A percentile compares a stretch with the other conserved stretches of the same genome.
These are phyloP conservation scores for Phyllostomus discolor DNA, from an alignment of 2,113 vertebrate genomes.

Conservation along the genomic window DNA sequence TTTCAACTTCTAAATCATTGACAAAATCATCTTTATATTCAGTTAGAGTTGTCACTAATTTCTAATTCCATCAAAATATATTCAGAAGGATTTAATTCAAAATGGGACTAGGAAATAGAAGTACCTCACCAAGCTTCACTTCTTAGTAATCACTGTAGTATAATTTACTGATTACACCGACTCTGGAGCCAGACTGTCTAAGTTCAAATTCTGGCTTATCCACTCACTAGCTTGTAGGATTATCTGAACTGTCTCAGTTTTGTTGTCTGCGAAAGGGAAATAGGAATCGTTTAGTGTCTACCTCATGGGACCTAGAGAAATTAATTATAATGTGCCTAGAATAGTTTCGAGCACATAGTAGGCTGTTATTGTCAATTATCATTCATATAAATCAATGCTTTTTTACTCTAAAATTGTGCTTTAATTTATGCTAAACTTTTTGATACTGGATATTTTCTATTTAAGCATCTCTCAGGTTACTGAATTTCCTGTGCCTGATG, in stretches of 20 bases:
- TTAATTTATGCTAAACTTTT: neutral
- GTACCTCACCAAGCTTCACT: neutral
- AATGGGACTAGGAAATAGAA: neutral
- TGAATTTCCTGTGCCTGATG: neutral
- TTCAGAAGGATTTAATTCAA: constrained; percentile 6
- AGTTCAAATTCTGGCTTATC: neutral
- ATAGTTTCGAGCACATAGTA: neutral
- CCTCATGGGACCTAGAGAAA: neutral
- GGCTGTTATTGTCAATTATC: neutral
- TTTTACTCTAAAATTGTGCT: neutral
- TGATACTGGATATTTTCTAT: neutral
- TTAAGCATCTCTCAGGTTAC: neutral
- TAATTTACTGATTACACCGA: neutral
- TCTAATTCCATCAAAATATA: neutral
- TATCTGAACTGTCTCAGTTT: neutral
- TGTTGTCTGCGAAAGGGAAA: neutral
- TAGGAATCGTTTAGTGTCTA: neutral
- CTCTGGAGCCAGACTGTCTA: neutral
- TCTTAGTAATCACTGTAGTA: neutral
- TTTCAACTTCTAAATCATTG: neutral
- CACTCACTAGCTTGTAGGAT: neutral
- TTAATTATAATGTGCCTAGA: neutral
- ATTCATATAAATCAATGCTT: neutral
- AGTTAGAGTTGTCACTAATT: neutral
- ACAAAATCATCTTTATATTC: neutral